Conservation (phyloP, 92 coral and sea anemone species). For the Parazoanthus darwini region DNA sequence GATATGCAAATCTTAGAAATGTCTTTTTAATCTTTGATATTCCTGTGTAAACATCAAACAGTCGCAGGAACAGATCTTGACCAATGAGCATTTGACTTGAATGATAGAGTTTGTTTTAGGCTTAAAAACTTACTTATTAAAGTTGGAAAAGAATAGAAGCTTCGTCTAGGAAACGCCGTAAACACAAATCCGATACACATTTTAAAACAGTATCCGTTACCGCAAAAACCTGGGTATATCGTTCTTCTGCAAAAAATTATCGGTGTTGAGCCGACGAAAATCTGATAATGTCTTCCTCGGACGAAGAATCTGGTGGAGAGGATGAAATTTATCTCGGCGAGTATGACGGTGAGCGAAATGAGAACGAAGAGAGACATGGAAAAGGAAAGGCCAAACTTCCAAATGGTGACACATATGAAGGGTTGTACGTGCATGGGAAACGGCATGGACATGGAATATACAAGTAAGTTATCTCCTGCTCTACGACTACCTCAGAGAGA, state of each 20-base stretch:
- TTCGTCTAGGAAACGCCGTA: slow-evolving; percentile 38
- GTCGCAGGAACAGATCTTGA: not conserved
- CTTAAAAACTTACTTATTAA: slow-evolving; percentile 38
- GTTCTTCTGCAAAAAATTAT: not conserved
- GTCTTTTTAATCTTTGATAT: not conserved
- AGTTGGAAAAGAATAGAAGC: not conserved
- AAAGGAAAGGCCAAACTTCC: slow-evolving; percentile 97
- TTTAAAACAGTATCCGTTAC: not conserved
- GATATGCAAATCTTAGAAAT: slow-evolving; percentile 13
- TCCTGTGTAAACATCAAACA: slow-evolving; percentile 12
- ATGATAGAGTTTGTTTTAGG: slow-evolving; percentile 21
- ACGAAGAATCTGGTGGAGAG: slow-evolving; percentile 85
- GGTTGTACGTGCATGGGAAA: slow-evolving; percentile 87
- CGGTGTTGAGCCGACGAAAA: not conserved
- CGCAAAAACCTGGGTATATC: not conserved
- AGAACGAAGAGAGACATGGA: slow-evolving; percentile 90
- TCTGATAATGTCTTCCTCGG: slow-evolving; percentile 82
- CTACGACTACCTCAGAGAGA: not conserved
- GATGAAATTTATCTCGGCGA: slow-evolving; percentile 91
- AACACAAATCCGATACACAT: slow-evolving; percentile 37
- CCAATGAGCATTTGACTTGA: slow-evolving; percentile 16
- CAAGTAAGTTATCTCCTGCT: slow-evolving; percentile 69
- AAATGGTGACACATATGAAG: slow-evolving; percentile 93
- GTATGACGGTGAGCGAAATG: slow-evolving; percentile 96
- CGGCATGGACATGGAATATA: slow-evolving; percentile 93